A percentile compares a stretch with the other conserved stretches of the same genome.
These are phyloP conservation scores for Aphidius ervi DNA, from an alignment of 1,140 invertebrate genomes.

Conservation along the genomic window DNA sequence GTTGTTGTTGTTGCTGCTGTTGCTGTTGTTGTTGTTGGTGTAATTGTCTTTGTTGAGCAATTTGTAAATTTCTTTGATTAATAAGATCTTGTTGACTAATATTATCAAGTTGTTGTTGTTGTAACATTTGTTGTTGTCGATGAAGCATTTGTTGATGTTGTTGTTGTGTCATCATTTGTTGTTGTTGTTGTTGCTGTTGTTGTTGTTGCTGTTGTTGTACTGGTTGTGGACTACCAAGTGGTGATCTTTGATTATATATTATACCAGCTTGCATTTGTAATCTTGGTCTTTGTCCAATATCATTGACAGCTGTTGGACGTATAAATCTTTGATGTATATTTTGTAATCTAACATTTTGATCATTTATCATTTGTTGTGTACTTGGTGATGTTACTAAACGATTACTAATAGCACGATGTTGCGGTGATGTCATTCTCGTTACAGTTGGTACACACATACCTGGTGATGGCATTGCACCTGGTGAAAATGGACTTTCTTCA, in stretches of 20 bases:
- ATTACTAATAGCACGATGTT: constrained; percentile 49
- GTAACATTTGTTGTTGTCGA: constrained; percentile 48
- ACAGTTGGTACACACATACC: constrained; percentile 46
- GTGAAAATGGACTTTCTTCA: constrained; percentile 56
- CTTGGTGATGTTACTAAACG: constrained; percentile 55
- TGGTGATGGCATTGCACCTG: constrained; percentile 47
- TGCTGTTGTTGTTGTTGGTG: constrained; percentile 54
- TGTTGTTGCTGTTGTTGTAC: constrained; percentile 33
- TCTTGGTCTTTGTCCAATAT: constrained; percentile 41
- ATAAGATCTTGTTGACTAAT: constrained; percentile 36
- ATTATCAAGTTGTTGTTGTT: constrained; percentile 26
- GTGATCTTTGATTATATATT: constrained; percentile 47
- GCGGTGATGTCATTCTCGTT: constrained; percentile 58
- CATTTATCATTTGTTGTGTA: constrained; percentile 43
- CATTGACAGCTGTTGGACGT: constrained; percentile 40
- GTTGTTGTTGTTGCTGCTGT: constrained; percentile 39
- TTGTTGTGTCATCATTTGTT: constrained; percentile 49
- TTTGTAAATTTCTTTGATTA: constrained; percentile 41
- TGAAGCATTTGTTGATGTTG: constrained; percentile 33
- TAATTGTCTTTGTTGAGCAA: constrained; percentile 51
- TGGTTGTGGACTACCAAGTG: constrained; percentile 44
- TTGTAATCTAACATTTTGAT: constrained; percentile 40
- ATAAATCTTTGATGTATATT: constrained; percentile 43
- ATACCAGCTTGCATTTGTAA: constrained; percentile 43
- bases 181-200: constrained; percentile 23